phyloP scores from a whole-genome alignment of 23 tunicate genomes.

The Trididemnum miniatum region DNA sequence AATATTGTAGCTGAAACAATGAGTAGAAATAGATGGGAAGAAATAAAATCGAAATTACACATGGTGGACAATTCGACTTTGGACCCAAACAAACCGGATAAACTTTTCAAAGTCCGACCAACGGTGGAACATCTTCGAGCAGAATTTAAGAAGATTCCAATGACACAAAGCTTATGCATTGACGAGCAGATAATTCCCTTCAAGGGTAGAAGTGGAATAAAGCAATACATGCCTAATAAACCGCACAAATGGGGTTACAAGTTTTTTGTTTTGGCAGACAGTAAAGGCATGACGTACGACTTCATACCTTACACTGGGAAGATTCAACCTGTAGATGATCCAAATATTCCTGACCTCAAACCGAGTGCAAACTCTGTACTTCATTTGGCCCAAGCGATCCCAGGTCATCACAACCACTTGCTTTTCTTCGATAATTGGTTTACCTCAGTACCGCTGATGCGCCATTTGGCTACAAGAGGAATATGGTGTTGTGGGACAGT shows the following conservation, averaged over 20 bases:
- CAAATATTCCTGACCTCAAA: slow-evolving; percentile 15
- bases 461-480: too few species aligned
- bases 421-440: slow-evolving; percentile 28
- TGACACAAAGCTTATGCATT: slow-evolving; percentile 3
- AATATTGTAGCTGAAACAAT: not conserved
- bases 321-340: slow-evolving; percentile 6
- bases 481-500: slow-evolving; percentile 7
- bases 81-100: slow-evolving; percentile 10
- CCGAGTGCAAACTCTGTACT: slow-evolving; percentile 16
- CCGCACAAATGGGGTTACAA: slow-evolving; percentile 11
- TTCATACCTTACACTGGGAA: slow-evolving; percentile 1
- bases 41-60: slow-evolving; percentile 19
- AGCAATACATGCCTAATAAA: slow-evolving; percentile 17
- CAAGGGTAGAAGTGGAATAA: slow-evolving; percentile 14
- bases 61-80: slow-evolving; percentile 5
- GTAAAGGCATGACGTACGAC: too few species aligned
- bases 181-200: slow-evolving; percentile 31
- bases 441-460: too few species aligned
- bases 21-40: slow-evolving; percentile 14
- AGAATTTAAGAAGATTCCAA: slow-evolving; percentile 13
- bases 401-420: not conserved
- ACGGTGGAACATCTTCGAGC: not conserved
- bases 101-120: slow-evolving; percentile 10
- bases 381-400: slow-evolving; percentile 10
- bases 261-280: slow-evolving; percentile 19